Conservation (phyloP, 2,888 invertebrate genomes). For the Phragmatobia fuliginosa region DNA sequence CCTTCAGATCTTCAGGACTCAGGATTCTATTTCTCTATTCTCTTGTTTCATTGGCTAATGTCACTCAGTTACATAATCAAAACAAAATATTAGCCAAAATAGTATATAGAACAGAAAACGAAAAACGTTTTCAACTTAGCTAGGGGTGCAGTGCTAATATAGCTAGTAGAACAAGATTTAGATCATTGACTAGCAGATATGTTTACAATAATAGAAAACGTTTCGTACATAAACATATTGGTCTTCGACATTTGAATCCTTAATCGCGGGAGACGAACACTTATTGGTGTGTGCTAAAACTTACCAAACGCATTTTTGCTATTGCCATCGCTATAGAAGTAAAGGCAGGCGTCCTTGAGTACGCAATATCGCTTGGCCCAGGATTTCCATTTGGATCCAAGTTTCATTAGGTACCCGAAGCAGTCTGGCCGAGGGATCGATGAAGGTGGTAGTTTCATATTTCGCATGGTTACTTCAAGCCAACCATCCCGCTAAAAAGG, state of each 20-base stretch:
- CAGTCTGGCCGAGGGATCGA: slow-evolving; percentile 95
- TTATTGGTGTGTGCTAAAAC: slow-evolving; percentile 27
- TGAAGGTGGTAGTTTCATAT: slow-evolving; percentile 93
- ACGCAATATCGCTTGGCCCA: slow-evolving; percentile 98
- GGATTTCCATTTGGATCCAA: slow-evolving; percentile 94
- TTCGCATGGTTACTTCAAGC: slow-evolving; percentile 90
- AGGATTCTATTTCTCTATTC: too few species aligned
- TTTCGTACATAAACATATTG: background rate
- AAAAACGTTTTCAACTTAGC: too few species aligned
- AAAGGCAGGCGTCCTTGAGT: slow-evolving; percentile 97
- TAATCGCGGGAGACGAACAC: background rate
- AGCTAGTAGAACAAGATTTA: too few species aligned
- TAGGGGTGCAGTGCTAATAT: too few species aligned
- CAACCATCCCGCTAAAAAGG: slow-evolving; percentile 79
- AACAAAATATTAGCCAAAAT: too few species aligned
- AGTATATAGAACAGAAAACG: too few species aligned
- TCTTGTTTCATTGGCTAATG: too few species aligned
- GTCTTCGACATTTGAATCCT: background rate
- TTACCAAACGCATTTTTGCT: slow-evolving; percentile 96
- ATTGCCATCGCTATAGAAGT: slow-evolving; percentile 96
- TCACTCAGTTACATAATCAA: too few species aligned
- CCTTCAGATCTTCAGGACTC: too few species aligned
- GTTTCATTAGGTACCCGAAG: slow-evolving; percentile 96
- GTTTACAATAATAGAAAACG: background rate
- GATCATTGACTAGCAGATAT: background rate